Base-by-base conservation (phyloP, 2,797 vertebrate species). In the Craterocephalus amniculus region DNA sequence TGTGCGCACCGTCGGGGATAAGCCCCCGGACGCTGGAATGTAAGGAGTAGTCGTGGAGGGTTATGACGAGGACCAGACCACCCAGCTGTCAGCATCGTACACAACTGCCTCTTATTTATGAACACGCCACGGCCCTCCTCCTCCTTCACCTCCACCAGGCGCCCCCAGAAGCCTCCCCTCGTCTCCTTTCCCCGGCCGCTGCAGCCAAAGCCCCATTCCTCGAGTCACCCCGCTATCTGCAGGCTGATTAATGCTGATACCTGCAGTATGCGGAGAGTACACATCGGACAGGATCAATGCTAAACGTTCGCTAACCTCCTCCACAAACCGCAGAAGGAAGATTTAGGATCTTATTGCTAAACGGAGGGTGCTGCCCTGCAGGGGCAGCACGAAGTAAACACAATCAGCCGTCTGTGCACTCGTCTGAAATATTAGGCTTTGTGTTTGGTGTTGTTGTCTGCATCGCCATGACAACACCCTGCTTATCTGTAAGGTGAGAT, bases 41-140 rank as follows among this genome's bases (percentile, higher is more conserved):
- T 91, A 88, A 94, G 93, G 92, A 94, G 93, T 94, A 92, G 89
- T 91, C 70, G 64, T 85, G 87, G 79, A 92, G 88, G 88, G 91
- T 91, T 93, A 91, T 94, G 93, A 94, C 85, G 90, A 92, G 92
- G 88, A 91, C 60, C 94, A 94, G 94, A 94, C 92, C 94, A 93
- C 94, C 93, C 91, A 76, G 93, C 94, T 93, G 94, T 94, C 93
- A 94, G 87, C 92, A 88, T 92, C 88, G 87, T 90, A 93, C 90
- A 92, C 89, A 94, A 91, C 91, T 87, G 87, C 82, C 89, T 91
- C 91, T 90, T 93, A 93, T 93, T 94, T 94, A 95, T 93, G 84
- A 93, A 92, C 88, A 89, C 89, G 88, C 90, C 84, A 75, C 70
- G 80, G 58, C 83, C 67, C 80, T 11, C 58, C 78, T 20, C 63